Evolutionary conservation across 2,797 vertebrate genomes (phyloP).

Genomic region (Bucorvus abyssinicus): DNA sequence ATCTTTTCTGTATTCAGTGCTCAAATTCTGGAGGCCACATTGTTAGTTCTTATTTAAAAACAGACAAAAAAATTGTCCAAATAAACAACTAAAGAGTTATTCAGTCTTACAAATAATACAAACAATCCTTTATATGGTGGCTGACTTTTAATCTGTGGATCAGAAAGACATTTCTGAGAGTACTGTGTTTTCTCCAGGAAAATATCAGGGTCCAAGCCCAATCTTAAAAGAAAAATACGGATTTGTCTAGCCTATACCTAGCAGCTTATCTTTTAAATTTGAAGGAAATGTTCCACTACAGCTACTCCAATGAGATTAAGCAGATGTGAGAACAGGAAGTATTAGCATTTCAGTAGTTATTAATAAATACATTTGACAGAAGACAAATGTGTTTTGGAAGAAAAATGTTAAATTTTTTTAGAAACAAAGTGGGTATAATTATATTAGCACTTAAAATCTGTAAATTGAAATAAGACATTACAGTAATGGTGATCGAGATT

Average conservation of each 20-base stretch:
- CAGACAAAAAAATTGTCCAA: not conserved
- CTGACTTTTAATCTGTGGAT: not conserved
- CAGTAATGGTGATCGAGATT: not conserved
- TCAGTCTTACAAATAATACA: accelerated
- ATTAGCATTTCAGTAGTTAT: not conserved
- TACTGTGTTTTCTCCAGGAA: not conserved
- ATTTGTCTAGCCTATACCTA: not conserved
- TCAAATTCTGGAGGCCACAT: not conserved
- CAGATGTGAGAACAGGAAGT: not conserved
- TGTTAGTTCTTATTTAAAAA: not conserved
- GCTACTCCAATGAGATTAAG: not conserved
- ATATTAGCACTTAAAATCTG: not conserved
- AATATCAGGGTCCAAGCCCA: not conserved
- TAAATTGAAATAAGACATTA: not conserved
- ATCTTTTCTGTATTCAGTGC: not conserved
- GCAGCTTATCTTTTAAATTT: not conserved
- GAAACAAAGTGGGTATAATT: not conserved
- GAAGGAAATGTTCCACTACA: not conserved
- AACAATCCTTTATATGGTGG: not conserved
- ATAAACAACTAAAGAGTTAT: not conserved
- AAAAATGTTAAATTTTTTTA: not conserved
- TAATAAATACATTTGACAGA: not conserved
- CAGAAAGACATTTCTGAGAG: not conserved
- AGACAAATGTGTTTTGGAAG: not conserved
- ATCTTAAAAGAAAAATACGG: not conserved